Conservation (phyloP, 2,888 invertebrate species). For the Oligia fasciuncula region DNA sequence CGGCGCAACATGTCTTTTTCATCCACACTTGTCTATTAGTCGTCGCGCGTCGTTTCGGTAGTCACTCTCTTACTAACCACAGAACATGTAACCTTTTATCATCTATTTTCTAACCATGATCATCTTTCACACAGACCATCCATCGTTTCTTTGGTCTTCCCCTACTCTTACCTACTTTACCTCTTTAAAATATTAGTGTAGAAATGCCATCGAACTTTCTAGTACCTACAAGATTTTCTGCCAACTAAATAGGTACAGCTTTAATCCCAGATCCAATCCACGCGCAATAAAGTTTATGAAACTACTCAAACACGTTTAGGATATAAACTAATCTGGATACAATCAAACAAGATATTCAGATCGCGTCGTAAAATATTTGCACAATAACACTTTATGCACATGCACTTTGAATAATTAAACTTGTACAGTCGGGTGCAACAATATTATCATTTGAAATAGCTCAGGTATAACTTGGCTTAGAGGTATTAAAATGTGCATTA, state of each 20-base stretch:
- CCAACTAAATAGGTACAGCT: no score
- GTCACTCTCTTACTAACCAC: no score
- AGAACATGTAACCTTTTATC: no score
- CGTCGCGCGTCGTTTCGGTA: no score
- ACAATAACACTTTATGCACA: constrained; percentile 49
- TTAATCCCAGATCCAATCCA: not conserved
- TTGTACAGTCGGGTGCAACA: constrained; percentile 31
- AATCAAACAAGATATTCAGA: constrained; percentile 53
- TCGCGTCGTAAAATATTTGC: constrained; percentile 45
- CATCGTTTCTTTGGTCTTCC: no score
- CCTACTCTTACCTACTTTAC: no score
- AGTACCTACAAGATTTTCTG: not conserved
- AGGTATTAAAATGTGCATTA: not conserved
- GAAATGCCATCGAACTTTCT: not conserved
- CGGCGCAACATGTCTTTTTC: no score
- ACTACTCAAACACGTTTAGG: constrained; percentile 22
- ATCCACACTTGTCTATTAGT: no score
- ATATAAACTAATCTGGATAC: constrained; percentile 39
- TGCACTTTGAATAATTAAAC: constrained; percentile 54
- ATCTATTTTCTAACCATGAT: no score
- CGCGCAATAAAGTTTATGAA: constrained; percentile 11
- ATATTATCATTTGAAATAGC: not conserved
- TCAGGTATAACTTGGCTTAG: no score
- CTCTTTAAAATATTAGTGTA: not conserved
- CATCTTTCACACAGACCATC: no score